Evolutionary conservation across 2,888 invertebrate genomes (phyloP), one percentile per base, ranked within the genome.

Genomic region (Nesidiocoris tenuis): DNA sequence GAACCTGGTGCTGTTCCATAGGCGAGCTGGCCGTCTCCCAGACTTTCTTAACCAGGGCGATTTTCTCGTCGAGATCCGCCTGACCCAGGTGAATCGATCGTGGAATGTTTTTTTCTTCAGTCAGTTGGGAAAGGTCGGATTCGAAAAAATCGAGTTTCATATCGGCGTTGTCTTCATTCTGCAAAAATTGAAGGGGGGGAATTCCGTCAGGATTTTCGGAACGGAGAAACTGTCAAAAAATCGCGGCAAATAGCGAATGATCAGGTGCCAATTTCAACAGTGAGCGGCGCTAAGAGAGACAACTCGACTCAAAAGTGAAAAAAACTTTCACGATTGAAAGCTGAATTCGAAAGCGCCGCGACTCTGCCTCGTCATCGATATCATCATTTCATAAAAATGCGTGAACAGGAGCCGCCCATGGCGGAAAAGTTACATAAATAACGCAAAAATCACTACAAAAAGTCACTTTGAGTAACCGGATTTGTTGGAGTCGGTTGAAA

Each of bases 101-200:
- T n/a, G 89, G 86, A 81, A 89, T 82, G 61, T 81, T 83, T 82
- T 91, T 91, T 79, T 91, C 91, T 72, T 91, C 92, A 1, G 91
- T 89, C 61, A 92, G 85, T 82, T 90, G 91, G 17, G 89, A 89
- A 68, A 94, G 87, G 81, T 93, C 93, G 18, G 92, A 90, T 82
- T 95, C 94, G 83, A 96, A 96, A 83, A 96, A 96, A 84, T 95
- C 95, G 75, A 96, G 86, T 84, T 95, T 95, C 89, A 96, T 93
- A 82, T 95, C 95, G 23, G 90, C 90, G 22, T 88, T 90, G 82
- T 94, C 93, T 83, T 94, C 93, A 72, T 77, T 79, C 80, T 80
- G 72, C 2, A 74, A 78, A 25, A 63, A 19, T 18, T 71, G 9
- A 7, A 1, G 2, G 25, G 17, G 21, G n/a, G 19, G 9, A 1